Percentiles rank a stretch among this genome's conserved stretches.
Evolutionary conservation across 2,888 invertebrate species (phyloP).

Genomic region (Entomobrya proxima): DNA sequence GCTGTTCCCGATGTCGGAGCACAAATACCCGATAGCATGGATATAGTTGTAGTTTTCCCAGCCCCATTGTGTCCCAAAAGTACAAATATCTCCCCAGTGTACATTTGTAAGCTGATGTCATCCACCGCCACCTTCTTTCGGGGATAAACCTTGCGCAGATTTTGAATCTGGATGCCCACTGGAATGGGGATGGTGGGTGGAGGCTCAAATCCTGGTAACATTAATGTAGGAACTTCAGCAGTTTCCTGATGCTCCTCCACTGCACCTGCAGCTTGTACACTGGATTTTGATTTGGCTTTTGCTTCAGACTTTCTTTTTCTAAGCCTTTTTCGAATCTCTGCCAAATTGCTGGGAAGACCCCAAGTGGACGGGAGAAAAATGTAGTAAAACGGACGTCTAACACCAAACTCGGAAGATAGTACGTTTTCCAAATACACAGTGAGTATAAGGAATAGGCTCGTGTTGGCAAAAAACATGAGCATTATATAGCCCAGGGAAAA

Average conservation of each 20-base stretch:
- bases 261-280: no score
- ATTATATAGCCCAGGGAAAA: conserved; percentile 77
- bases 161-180: conserved; percentile 77
- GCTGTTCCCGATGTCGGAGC: conserved; percentile 85
- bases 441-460: conserved; percentile 79
- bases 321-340: no score
- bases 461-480: conserved; percentile 75
- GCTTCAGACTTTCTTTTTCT: no score
- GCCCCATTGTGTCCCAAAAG: conserved; percentile 86
- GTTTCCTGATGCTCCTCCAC: background rate
- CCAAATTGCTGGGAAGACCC: no score
- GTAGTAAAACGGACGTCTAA: conserved; percentile 83
- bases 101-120: conserved; percentile 85
- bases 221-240: background rate
- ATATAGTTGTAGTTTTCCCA: conserved; percentile 89
- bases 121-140: conserved; percentile 82
- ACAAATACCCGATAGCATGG: conserved; percentile 82
- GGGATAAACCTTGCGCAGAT: conserved; percentile 75
- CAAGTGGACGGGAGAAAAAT: no score
- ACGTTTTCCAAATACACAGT: conserved; percentile 83
- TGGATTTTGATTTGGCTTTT: no score
- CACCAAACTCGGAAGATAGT: conserved; percentile 84
- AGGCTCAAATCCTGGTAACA: conserved; percentile 76
- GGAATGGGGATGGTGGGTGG: conserved; percentile 77
- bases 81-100: conserved; percentile 89